Evolutionary conservation across 2,797 vertebrate species (phyloP).

Genomic region (Lophotriccus pileatus): DNA sequence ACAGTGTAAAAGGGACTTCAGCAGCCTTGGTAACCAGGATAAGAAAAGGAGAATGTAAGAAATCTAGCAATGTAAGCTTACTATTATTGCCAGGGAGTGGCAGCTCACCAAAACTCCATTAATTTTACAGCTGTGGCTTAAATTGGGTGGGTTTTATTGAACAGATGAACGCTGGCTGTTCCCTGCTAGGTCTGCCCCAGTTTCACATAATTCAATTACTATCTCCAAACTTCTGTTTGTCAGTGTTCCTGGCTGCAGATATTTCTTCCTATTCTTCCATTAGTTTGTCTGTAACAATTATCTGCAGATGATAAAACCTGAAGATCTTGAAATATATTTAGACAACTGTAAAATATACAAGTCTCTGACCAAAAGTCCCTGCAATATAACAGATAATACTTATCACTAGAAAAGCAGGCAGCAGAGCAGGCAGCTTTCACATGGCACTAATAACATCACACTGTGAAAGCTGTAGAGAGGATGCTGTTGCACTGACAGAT

Average conservation of each 20-base stretch:
- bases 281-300: constrained; percentile 28
- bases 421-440: constrained; percentile 10
- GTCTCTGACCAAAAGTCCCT: not conserved
- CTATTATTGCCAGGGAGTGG: not conserved
- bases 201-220: not conserved
- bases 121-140: constrained; percentile 28
- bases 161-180: not conserved
- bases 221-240: not conserved
- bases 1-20: not conserved
- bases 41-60: not conserved
- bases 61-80: not conserved
- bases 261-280: not conserved
- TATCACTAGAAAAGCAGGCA: constrained; percentile 54
- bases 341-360: not conserved
- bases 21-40: not conserved
- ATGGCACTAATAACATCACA: not conserved
- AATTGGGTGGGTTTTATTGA: constrained; percentile 3
- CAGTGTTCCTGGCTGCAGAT: not conserved
- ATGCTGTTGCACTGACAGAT: not conserved
- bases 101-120: constrained; percentile 17
- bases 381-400: constrained; percentile 46
- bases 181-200: not conserved
- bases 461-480: not conserved
- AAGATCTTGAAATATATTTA: constrained; percentile 25
- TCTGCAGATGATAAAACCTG: constrained; percentile 19